Evolutionary conservation across 1,140 invertebrate genomes (phyloP), one percentile per base, ranked within the genome.

Genomic region (Drosophila simulans): DNA sequence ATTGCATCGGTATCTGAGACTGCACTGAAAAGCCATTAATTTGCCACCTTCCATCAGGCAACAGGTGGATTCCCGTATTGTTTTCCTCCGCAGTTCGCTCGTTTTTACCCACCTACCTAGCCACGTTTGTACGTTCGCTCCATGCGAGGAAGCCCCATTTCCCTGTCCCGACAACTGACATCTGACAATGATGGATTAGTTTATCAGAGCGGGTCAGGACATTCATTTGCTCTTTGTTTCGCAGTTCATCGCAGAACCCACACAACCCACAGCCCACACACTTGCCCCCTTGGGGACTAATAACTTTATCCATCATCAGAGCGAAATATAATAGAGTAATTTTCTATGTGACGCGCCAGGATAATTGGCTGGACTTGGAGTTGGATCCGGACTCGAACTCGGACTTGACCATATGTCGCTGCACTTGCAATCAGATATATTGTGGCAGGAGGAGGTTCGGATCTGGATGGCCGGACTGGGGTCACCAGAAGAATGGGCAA

Each of bases 271-370:
- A 35, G 48, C 15, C 54, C 58, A n/a, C 35, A 12, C 53, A 34
- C 22, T 39, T 5, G 11, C 31, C 37, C 53, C 75, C 83, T 52
- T 40, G 63, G 63, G 79, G 83, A 69, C 83, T 82, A 82, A 86
- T 86, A 88, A 88, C 79, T 82, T 76, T 88, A 69, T 86, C 68
- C 56, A 64, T 80, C 78, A 79, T 72, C 74, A 72, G 46, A 60
- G 56, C 57, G 46, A 80, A 81, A 59, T 52, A 88, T 88, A 86
- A 88, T 88, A 88, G 70, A 86, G 79, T 79, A 75, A 88, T 86
- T 72, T 88, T 88, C 83, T 88, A 66, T 75, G 56, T 83, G 80
- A 84, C 65, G 65, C 80, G 65, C 45, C 64, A 64, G 60, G 70
- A 72, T 77, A 86, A 86, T 86, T 86, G 82, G 74, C 56, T 72